phyloP scores from a whole-genome alignment of 2,797 vertebrate species.

The Tadarida brasiliensis region DNA sequence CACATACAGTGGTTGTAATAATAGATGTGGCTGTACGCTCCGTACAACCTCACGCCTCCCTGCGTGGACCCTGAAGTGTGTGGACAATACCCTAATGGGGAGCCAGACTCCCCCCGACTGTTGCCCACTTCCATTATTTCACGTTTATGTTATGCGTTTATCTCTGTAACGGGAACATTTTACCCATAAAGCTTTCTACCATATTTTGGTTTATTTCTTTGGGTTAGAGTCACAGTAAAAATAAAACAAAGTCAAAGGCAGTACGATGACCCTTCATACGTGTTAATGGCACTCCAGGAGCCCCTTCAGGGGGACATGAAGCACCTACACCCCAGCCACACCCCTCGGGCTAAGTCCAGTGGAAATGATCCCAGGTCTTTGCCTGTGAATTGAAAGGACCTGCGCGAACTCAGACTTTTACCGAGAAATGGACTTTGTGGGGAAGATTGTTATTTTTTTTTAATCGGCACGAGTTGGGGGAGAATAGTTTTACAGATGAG shows the following conservation, averaged over 20 bases:
- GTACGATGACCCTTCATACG: background rate
- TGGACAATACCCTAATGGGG: rapidly evolving
- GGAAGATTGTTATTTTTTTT: background rate
- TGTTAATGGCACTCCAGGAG: background rate
- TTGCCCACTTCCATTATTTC: background rate
- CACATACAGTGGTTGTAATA: rapidly evolving
- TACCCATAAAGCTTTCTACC: background rate
- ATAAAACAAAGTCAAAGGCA: background rate
- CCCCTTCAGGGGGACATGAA: background rate
- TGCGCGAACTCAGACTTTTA: rapidly evolving
- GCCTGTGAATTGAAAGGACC: background rate
- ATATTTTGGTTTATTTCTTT: background rate
- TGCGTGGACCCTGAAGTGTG: rapidly evolving
- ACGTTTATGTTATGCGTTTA: rapidly evolving
- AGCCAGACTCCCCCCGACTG: rapidly evolving
- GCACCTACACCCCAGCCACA: too few species aligned
- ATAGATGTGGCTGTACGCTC: rapidly evolving
- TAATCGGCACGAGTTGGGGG: background rate
- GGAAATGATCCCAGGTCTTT: background rate
- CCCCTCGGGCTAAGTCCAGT: background rate
- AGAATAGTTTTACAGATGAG: background rate
- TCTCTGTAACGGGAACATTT: background rate
- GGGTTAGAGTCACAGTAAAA: background rate
- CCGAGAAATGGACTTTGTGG: background rate
- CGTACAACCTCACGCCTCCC: background rate